These are phyloP conservation scores for Diabrotica balteata DNA, from an alignment of 2,888 invertebrate species.

Conservation along the genomic window DNA sequence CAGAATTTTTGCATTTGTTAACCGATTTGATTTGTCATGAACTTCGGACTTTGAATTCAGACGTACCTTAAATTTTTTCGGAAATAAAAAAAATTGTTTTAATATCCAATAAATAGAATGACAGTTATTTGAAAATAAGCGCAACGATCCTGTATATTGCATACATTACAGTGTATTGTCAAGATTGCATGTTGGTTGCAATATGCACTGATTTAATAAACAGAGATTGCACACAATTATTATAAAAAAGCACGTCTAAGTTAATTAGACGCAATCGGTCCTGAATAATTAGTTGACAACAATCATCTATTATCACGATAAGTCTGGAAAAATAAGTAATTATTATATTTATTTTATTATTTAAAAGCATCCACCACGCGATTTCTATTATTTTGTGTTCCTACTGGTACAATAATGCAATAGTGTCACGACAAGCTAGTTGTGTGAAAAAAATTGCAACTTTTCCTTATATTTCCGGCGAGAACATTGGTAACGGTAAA, in stretches of 20 bases:
- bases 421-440: slow-evolving; percentile 35
- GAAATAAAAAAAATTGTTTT: too few relatives aligned
- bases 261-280: slow-evolving; percentile 35
- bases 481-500: slow-evolving; percentile 6
- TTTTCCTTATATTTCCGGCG: too few relatives aligned
- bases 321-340: slow-evolving; percentile 24
- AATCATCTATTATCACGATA: slow-evolving; percentile 29
- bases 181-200: slow-evolving; percentile 43
- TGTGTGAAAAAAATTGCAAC: slow-evolving; percentile 50
- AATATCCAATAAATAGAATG: too few relatives aligned
- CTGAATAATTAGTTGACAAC: slow-evolving; percentile 37
- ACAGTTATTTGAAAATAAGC: too few relatives aligned
- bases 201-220: slow-evolving; percentile 37
- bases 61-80: too few relatives aligned
- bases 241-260: slow-evolving; percentile 35
- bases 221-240: slow-evolving; percentile 46
- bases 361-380: slow-evolving; percentile 24
- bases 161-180: slow-evolving; percentile 29
- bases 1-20: too few relatives aligned
- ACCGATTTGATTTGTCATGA: too few relatives aligned
- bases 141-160: slow-evolving; percentile 4
- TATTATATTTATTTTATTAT: slow-evolving; percentile 15
- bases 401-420: slow-evolving; percentile 4
- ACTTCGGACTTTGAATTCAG: too few relatives aligned
- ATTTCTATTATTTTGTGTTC: slow-evolving; percentile 28